These are phyloP conservation scores for Ia io DNA, from an alignment of 2,113 vertebrate species.

Conservation along the genomic window DNA sequence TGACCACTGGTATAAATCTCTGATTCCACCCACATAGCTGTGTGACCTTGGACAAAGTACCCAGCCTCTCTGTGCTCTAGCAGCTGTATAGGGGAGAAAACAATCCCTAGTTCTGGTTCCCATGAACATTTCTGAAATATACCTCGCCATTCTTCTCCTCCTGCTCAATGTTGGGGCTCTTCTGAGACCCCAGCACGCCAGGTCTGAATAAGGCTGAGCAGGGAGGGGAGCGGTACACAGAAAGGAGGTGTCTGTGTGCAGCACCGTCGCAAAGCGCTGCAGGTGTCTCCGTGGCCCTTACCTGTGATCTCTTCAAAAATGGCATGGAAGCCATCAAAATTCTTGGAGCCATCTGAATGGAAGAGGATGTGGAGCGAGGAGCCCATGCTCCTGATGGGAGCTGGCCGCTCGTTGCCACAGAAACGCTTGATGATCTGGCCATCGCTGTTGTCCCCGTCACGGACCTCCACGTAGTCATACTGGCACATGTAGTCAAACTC, in stretches of 20 bases:
- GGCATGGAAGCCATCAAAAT: slow-evolving; percentile 96
- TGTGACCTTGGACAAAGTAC: neutral
- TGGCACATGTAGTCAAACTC: slow-evolving; percentile 96
- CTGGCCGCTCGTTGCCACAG: slow-evolving; percentile 93
- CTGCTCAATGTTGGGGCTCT: slow-evolving; percentile 34
- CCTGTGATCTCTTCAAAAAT: slow-evolving; percentile 96
- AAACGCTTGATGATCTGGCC: slow-evolving; percentile 91
- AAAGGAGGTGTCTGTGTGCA: slow-evolving; percentile 28
- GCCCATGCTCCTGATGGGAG: slow-evolving; percentile 89
- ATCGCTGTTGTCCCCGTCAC: slow-evolving; percentile 91
- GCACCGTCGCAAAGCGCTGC: neutral
- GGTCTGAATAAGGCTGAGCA: slow-evolving; percentile 66
- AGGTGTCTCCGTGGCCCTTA: slow-evolving; percentile 68
- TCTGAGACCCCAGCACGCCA: slow-evolving; percentile 59
- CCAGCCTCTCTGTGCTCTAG: neutral
- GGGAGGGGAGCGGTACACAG: neutral
- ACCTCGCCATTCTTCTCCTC: slow-evolving; percentile 48
- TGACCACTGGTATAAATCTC: no score
- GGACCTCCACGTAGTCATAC: slow-evolving; percentile 95
- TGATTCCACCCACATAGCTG: neutral
- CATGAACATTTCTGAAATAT: slow-evolving; percentile 64
- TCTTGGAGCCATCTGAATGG: slow-evolving; percentile 96
- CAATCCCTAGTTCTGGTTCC: neutral
- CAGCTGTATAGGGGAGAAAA: neutral
- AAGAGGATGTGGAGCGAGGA: slow-evolving; percentile 94